Conservation (phyloP, 1,140 invertebrate genomes). For the Eupristina koningsbergeri region DNA sequence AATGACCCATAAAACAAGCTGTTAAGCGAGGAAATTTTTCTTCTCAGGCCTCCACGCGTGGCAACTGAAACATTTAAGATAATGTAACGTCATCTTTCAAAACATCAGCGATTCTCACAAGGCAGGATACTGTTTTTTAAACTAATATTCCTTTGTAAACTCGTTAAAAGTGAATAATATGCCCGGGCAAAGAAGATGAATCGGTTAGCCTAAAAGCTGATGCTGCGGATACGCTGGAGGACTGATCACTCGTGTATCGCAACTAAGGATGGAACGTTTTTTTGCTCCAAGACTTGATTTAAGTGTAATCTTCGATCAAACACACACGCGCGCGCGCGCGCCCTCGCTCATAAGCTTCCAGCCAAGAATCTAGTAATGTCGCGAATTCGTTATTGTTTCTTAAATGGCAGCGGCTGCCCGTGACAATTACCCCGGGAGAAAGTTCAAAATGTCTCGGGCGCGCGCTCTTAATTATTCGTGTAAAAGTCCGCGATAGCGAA, state of each 20-base stretch:
- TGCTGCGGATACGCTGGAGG: not conserved
- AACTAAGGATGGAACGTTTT: not conserved
- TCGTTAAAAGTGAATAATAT: not conserved
- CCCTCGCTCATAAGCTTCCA: not conserved
- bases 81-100: conserved; percentile 6
- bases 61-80: not conserved
- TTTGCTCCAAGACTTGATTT: not conserved
- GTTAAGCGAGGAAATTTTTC: not conserved
- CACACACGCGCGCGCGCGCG: not conserved
- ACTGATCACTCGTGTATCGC: not conserved
- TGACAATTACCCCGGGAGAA: not conserved
- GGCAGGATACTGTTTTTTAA: not conserved
- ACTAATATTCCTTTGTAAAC: not conserved
- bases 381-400: not conserved
- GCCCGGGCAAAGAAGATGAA: not conserved
- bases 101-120: not conserved
- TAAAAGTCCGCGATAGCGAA: not conserved
- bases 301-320: not conserved
- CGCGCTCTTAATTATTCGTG: not conserved
- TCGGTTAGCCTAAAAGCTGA: not conserved
- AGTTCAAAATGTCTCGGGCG: not conserved
- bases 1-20: not conserved
- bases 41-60: not conserved
- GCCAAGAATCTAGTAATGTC: not conserved
- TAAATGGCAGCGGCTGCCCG: not conserved